These are phyloP conservation scores for Microplitis demolitor DNA, from an alignment of 1,140 invertebrate species.

Conservation along the genomic window DNA sequence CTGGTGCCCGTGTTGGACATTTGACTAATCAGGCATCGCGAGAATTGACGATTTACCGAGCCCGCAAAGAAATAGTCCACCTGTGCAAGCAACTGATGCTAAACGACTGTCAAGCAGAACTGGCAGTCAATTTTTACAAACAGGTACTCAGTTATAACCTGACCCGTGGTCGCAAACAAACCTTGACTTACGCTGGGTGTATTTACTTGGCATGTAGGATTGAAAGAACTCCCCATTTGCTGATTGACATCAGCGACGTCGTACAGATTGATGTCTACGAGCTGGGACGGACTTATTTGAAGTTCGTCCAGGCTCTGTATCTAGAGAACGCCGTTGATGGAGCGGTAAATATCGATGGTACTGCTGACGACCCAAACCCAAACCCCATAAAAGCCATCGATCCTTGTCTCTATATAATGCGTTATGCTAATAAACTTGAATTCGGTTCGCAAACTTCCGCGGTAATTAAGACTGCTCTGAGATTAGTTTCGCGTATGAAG, in stretches of 20 bases:
- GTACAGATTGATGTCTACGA: slow-evolving; percentile 96
- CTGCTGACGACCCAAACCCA: too few species aligned
- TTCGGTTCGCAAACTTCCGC: slow-evolving; percentile 91
- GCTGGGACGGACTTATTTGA: slow-evolving; percentile 89
- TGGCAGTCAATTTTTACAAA: slow-evolving; percentile 95
- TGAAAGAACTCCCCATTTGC: slow-evolving; percentile 90
- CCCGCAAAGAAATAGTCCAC: slow-evolving; percentile 78
- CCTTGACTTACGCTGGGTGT: slow-evolving; percentile 95
- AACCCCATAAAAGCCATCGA: slow-evolving; percentile 68
- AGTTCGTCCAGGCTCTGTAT: slow-evolving; percentile 84
- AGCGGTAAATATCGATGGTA: too few species aligned
- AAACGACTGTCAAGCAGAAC: slow-evolving; percentile 90
- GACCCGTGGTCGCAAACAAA: slow-evolving; percentile 87
- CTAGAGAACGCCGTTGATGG: slow-evolving; percentile 82
- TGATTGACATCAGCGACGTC: slow-evolving; percentile 97
- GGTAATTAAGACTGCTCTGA: slow-evolving; percentile 91
- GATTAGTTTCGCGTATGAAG: slow-evolving; percentile 97
- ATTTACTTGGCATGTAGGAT: slow-evolving; percentile 96
- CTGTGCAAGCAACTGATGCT: slow-evolving; percentile 80
- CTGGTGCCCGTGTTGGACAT: slow-evolving; percentile 80
- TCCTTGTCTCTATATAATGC: slow-evolving; percentile 91
- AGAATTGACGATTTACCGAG: slow-evolving; percentile 87
- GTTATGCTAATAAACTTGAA: slow-evolving; percentile 93
- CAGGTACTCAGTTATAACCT: slow-evolving; percentile 86
- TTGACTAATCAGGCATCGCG: slow-evolving; percentile 84